Percentiles rank a stretch among this genome's conserved stretches.
phyloP scores from a whole-genome alignment of 2,888 invertebrate species.

The Dromius quadrimaculatus region DNA sequence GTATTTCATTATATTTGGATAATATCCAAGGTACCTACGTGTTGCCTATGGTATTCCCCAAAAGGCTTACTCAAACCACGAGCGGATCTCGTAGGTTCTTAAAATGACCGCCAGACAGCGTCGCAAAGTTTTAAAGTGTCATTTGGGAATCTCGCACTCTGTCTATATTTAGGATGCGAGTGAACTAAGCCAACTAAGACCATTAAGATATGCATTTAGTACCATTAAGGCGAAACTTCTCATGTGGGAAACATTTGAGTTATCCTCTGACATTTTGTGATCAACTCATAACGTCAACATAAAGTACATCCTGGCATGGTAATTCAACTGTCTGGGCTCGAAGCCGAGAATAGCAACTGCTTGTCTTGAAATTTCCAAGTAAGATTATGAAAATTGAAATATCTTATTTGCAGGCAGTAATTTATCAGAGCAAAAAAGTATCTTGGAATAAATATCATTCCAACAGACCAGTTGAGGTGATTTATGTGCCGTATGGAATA shows the following conservation, averaged over 20 bases:
- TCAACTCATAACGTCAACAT: conserved; percentile 4
- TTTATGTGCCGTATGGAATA: no score
- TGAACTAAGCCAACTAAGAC: conserved; percentile 47
- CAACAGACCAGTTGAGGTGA: no score
- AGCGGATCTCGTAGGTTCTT: conserved; percentile 33
- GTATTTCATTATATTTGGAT: conserved; percentile 17
- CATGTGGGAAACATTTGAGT: conserved; percentile 50
- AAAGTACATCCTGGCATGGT: neutral
- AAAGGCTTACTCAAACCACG: conserved; percentile 16
- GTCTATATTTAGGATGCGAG: conserved; percentile 50
- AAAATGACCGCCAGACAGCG: conserved; percentile 48
- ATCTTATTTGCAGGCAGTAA: no score
- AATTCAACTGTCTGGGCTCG: neutral
- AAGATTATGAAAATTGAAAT: no score
- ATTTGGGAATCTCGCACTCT: conserved; percentile 46
- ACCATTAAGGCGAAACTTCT: conserved; percentile 49
- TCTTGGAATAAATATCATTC: no score
- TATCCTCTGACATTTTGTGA: conserved; percentile 24
- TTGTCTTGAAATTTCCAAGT: no score
- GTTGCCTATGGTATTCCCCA: neutral
- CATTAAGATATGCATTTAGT: conserved; percentile 52
- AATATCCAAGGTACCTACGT: conserved; percentile 23
- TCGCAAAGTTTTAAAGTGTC: conserved; percentile 51
- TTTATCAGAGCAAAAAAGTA: no score
- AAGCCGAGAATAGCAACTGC: neutral